Base-by-base conservation (phyloP, 2,797 vertebrate genomes). In the Gila robusta region DNA sequence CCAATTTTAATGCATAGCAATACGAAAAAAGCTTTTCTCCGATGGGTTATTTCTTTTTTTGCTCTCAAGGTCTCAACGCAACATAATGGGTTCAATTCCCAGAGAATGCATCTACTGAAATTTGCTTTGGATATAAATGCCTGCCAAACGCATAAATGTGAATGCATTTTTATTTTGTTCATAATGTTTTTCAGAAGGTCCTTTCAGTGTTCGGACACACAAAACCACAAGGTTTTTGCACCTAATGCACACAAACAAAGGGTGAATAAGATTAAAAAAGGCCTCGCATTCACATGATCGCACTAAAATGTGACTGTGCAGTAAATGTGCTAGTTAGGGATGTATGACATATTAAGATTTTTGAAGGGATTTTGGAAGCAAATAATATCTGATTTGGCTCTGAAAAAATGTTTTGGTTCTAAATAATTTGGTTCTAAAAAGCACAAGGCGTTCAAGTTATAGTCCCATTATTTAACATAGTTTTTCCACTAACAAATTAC, bases 91-190 rank as follows among this genome's bases (percentile, higher is more conserved):
- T 47, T 73, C 0, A 6, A 47, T 17, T 47, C 71, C 4, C 71
- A 73, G 52, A 54, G 52, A 54, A 21, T 54, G 17, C 52, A 21
- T 52, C 49, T 52, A 52, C 49, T 52, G 14, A 47, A 52, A 52
- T 32, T 32, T 32, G 64, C 28, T 66, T 32, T 32, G 28, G 12
- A 28, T 28, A 64, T 64, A 28, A 64, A 16, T 28, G 26, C 62
- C 12, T 17, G 14, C 62, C 62, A 32, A 66, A 66, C 1, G 28
- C 62, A 66, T 66, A 32, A 32, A 32, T 32, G 14, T 32, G 14
- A 23, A 76, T 76, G 72, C 47, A 35, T 54, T 56, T 56, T n/a
- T 52, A 77, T 56, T n/a, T 77, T 56, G 49, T 23, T 19, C 19
- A 35, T 52, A 28, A 73, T 7, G 26, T 32, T 77, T 54, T 37